Conservation (phyloP, 2,888 invertebrate genomes). For the Ferdinandea cuprea region DNA sequence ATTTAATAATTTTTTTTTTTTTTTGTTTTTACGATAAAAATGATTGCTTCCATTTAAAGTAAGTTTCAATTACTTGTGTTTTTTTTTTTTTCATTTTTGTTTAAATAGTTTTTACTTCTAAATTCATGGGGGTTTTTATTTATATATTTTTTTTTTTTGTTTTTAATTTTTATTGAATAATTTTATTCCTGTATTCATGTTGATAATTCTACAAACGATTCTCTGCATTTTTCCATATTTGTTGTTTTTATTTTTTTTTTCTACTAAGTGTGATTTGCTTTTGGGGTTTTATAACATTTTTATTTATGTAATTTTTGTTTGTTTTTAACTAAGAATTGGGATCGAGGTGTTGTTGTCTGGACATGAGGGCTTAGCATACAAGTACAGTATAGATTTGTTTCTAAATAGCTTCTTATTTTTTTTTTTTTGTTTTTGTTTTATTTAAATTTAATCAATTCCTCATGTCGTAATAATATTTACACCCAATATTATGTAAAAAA, state of each 20-base stretch:
- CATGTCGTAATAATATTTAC: slow-evolving; percentile 68
- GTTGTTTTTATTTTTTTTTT: slow-evolving; percentile 28
- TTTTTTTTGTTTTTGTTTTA: slow-evolving; percentile 35
- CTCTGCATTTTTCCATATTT: slow-evolving; percentile 50
- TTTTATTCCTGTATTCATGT: slow-evolving; percentile 72
- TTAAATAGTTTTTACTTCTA: slow-evolving; percentile 67
- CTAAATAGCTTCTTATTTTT: slow-evolving; percentile 40
- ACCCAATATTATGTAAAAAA: no score
- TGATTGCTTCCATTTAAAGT: slow-evolving; percentile 75
- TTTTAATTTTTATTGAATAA: slow-evolving; percentile 63
- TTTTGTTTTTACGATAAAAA: slow-evolving; percentile 71
- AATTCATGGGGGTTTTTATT: slow-evolving; percentile 54
- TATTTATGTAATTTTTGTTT: slow-evolving; percentile 18
- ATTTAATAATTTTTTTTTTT: slow-evolving; percentile 57
- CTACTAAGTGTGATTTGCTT: slow-evolving; percentile 59
- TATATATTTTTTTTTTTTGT: no score
- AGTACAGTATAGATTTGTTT: slow-evolving; percentile 57
- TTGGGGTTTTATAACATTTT: no score
- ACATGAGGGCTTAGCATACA: slow-evolving; percentile 65
- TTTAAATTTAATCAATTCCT: slow-evolving; percentile 73
- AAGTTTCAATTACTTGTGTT: slow-evolving; percentile 66
- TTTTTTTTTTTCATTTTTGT: slow-evolving; percentile 33
- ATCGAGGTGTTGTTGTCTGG: slow-evolving; percentile 46
- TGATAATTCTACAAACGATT: slow-evolving; percentile 65
- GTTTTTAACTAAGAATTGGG: slow-evolving; percentile 57